Evolutionary conservation across 2,113 vertebrate genomes (phyloP).

Genomic region (Marmota monax): DNA sequence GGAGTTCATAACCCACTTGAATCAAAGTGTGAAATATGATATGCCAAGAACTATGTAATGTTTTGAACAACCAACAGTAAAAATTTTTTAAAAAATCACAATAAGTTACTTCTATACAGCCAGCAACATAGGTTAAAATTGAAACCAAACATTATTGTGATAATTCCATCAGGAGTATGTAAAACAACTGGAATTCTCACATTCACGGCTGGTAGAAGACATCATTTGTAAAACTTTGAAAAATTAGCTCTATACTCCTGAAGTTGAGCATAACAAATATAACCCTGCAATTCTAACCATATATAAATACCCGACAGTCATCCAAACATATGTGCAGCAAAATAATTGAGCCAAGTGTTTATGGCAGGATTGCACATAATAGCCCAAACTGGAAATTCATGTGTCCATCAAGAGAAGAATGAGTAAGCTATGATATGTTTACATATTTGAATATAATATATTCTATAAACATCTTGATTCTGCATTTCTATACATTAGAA

Average conservation of each 20-base stretch:
- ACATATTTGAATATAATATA: not conserved
- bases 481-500: not conserved
- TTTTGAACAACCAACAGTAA: too few species aligned
- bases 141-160: not conserved
- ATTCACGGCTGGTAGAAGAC: not conserved
- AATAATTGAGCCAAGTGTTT: not conserved
- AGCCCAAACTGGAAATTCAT: not conserved
- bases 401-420: not conserved
- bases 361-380: not conserved
- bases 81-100: not conserved
- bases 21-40: too few species aligned
- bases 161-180: not conserved
- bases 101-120: not conserved
- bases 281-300: not conserved
- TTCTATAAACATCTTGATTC: not conserved
- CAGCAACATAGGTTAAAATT: not conserved
- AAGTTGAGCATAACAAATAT: not conserved
- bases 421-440: not conserved
- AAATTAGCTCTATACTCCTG: not conserved
- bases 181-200: not conserved
- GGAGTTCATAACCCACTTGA: too few species aligned
- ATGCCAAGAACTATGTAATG: too few species aligned
- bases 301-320: not conserved
- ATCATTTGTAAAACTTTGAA: not conserved
- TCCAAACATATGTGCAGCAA: not conserved